Base-by-base conservation (phyloP, 2,888 invertebrate genomes). In the Trichopoda pennipes region DNA sequence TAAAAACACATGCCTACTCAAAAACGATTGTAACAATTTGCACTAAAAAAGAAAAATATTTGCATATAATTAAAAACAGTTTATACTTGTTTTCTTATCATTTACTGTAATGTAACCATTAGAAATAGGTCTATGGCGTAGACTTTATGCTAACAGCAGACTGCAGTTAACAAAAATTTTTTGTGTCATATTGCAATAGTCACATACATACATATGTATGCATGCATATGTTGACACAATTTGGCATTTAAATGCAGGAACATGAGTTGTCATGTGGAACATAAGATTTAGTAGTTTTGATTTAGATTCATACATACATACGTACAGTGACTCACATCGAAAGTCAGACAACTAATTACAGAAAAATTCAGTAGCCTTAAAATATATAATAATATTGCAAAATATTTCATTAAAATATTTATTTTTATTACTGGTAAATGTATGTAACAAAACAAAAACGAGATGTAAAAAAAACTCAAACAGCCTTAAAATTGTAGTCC, bases 221-320 rank as follows among this genome's bases (percentile, higher is more conserved):
- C 60, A n/a, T n/a, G n/a, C n/a, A n/a, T n/a, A 60, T 49, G 23
- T 74, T 68, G 60, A 44, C 42, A 68, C 32, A 44, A 53, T 61
- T 68, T 68, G 60, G 53, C 66, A 44, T 75, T 68, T 21, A 60
- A 68, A 68, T 75, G 66, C 32, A 60, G 68, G 68, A 68, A 53
- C 53, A 53, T 68, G 60, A 68, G 32, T 68, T 76, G 44, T 32
- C 44, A 76, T 53, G 28, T 68, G 44, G 60, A 68, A 10, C 76
- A 69, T 32, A 44, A n/a, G 32, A 44, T 58, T 58, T 58, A 12
- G 10, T 23, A 42, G 28, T 28, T 28, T 28, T 28, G 7, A 28
- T 28, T 28, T 28, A 28, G 1, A 28, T 28, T 1, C 28, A 28
- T 28, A 28, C 8, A n/a, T n/a, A n/a, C n/a, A n/a, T n/a, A n/a